Conservation (phyloP, 2,797 vertebrate species). For the Enoplosus armatus region DNA sequence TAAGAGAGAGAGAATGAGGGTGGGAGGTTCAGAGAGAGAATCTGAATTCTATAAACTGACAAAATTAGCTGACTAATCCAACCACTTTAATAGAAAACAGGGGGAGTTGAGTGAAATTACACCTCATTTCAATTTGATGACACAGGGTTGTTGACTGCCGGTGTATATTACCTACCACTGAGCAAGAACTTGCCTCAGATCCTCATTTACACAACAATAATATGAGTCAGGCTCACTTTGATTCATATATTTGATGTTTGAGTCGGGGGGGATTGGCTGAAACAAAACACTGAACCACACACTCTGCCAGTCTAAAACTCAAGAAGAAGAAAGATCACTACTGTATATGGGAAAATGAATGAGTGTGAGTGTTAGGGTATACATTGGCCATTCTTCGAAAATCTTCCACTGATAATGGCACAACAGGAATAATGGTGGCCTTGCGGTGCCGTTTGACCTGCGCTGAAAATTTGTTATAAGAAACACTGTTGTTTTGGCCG, state of each 20-base stretch:
- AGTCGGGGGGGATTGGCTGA: slow-evolving; percentile 11
- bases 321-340: not conserved
- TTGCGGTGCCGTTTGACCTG: slow-evolving; percentile 18
- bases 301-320: not conserved
- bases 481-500: slow-evolving; percentile 22
- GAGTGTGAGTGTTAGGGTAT: not conserved
- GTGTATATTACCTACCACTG: slow-evolving; percentile 22
- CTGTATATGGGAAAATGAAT: not conserved
- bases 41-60: too few relatives aligned
- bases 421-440: slow-evolving; percentile 22
- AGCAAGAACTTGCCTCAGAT: slow-evolving; percentile 24
- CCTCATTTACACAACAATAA: slow-evolving; percentile 45
- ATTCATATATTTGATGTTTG: slow-evolving; percentile 39
- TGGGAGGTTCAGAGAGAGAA: too few relatives aligned
- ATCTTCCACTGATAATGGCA: slow-evolving; percentile 1
- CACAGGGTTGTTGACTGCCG: slow-evolving; percentile 28
- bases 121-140: slow-evolving; percentile 57
- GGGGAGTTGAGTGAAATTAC: slow-evolving; percentile 32
- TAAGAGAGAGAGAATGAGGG: not conserved
- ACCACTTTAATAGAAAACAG: slow-evolving; percentile 39
- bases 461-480: slow-evolving; percentile 48
- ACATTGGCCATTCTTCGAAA: slow-evolving; percentile 1
- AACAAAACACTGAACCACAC: slow-evolving; percentile 24
- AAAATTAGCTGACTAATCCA: slow-evolving; percentile 49
- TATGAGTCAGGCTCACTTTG: slow-evolving; percentile 33